Conservation (phyloP, 2,888 invertebrate genomes). For the Parascotia fuliginaria region DNA sequence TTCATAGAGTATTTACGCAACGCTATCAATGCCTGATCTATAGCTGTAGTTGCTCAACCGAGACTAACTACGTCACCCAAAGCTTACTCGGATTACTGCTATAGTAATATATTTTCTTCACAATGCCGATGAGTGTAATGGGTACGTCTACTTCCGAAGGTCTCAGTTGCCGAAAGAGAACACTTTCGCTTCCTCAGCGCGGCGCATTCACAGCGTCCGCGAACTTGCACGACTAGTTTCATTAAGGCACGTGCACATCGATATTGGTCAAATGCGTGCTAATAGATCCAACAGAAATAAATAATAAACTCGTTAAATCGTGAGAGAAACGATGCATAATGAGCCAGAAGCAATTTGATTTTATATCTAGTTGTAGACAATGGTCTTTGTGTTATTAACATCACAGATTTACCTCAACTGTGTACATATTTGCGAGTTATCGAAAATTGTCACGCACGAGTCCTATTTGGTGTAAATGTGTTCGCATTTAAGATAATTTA, state of each 20-base stretch:
- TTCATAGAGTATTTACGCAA: not conserved
- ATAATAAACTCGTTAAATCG: no score
- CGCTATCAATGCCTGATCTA: not conserved
- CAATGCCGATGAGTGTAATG: slow-evolving; percentile 9
- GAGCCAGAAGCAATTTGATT: no score
- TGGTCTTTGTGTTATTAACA: no score
- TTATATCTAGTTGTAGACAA: no score
- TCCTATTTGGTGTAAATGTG: no score
- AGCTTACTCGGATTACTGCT: not conserved
- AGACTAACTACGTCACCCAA: not conserved
- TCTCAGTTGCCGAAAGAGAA: slow-evolving; percentile 29
- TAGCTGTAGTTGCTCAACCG: not conserved
- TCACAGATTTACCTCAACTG: no score
- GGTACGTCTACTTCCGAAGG: slow-evolving; percentile 34
- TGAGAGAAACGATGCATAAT: no score
- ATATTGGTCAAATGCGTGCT: not conserved
- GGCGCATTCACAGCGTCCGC: not conserved
- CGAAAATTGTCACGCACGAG: no score
- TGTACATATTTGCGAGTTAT: no score
- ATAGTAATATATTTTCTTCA: slow-evolving; percentile 18
- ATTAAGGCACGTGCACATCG: slow-evolving; percentile 20
- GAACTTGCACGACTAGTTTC: slow-evolving; percentile 27
- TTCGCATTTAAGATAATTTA: no score
- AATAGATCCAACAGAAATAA: not conserved
- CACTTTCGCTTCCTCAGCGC: slow-evolving; percentile 36